Percentiles rank a stretch among this genome's conserved stretches.
Evolutionary conservation across 1,140 invertebrate species (phyloP).

Genomic region (Platyscapa corneri): DNA sequence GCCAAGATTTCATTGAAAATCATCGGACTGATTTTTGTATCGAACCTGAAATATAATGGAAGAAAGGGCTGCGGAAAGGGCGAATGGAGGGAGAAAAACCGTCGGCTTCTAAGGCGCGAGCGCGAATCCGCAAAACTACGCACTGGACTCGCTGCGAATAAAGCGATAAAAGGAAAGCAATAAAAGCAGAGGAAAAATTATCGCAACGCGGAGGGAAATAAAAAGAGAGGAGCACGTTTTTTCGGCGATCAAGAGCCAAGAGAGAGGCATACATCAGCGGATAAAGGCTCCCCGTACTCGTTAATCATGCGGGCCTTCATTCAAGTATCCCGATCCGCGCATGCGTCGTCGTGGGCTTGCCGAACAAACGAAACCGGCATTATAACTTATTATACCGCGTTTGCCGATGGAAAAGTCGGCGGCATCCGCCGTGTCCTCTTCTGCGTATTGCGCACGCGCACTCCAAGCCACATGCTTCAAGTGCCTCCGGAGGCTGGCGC

Average conservation of each 20-base stretch:
- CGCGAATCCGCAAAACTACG: no score
- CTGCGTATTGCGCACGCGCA: neutral
- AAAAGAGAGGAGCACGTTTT: neutral
- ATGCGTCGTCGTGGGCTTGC: neutral
- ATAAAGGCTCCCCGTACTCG: neutral
- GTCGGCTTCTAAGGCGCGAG: no score
- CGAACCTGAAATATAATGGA: no score
- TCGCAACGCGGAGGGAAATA: neutral
- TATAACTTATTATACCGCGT: neutral
- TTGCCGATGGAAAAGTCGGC: neutral
- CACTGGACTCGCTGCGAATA: neutral
- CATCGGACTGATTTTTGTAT: no score
- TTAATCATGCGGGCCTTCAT: constrained; percentile 10
- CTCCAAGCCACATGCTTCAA: neutral
- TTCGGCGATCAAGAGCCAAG: neutral
- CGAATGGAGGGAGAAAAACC: no score
- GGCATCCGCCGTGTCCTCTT: neutral
- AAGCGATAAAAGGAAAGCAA: neutral
- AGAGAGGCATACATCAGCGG: neutral
- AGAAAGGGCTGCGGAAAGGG: no score
- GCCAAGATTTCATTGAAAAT: no score
- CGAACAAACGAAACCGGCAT: constrained; percentile 1
- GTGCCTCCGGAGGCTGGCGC: neutral
- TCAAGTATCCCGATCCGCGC: neutral
- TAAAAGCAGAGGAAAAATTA: neutral